A percentile compares a stretch with the other conserved stretches of the same genome.
phyloP scores from a whole-genome alignment of 1,140 invertebrate species.

The Hycleus phaleratus region DNA sequence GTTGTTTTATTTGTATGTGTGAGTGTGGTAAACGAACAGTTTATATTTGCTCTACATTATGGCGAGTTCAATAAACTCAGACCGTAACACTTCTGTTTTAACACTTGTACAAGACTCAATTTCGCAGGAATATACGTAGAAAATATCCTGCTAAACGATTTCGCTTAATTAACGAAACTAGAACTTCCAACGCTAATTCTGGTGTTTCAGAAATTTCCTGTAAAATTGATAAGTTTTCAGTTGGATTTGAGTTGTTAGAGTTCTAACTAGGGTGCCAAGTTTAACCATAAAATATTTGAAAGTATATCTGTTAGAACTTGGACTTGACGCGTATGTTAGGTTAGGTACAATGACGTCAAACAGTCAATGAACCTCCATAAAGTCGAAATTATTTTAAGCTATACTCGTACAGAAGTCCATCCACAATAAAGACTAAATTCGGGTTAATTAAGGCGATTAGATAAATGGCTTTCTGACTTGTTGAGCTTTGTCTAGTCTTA shows the following conservation, averaged over 20 bases:
- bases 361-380: constrained; percentile 22
- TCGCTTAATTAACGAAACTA: too few species aligned
- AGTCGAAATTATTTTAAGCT: constrained; percentile 13
- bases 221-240: too few species aligned
- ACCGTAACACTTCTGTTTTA: constrained; percentile 23
- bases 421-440: background rate
- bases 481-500: too few species aligned
- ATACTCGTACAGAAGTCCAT: constrained; percentile 1
- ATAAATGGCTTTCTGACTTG: too few species aligned
- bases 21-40: too few species aligned
- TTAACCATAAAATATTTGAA: constrained; percentile 18
- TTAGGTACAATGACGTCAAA: constrained; percentile 22
- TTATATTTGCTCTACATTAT: constrained; percentile 18
- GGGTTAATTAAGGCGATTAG: too few species aligned
- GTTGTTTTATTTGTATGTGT: too few species aligned
- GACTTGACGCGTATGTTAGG: constrained; percentile 19
- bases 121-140: constrained; percentile 1
- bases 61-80: constrained; percentile 22
- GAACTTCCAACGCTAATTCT: too few species aligned
- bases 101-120: constrained; percentile 14
- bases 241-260: background rate
- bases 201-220: too few species aligned
- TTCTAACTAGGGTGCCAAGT: constrained; percentile 7
- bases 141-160: too few species aligned
- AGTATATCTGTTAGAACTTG: constrained; percentile 5